Evolutionary conservation across 2,113 vertebrate genomes (phyloP).

Genomic region (Mastomys natalensis): DNA sequence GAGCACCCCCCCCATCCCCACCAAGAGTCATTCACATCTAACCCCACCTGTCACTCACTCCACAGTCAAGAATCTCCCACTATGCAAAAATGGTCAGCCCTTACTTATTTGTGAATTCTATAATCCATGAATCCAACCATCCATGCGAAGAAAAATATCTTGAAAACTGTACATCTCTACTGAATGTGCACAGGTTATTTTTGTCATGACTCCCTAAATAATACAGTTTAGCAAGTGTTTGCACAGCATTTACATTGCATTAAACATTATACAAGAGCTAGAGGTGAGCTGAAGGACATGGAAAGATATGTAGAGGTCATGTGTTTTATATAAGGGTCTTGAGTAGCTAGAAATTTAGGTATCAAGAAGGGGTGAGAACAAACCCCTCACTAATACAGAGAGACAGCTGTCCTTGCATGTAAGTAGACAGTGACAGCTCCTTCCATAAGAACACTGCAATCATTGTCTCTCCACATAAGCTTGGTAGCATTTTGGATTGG

Average conservation of each 20-base stretch:
- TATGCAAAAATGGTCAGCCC: background rate
- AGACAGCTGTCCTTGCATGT: background rate
- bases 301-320: background rate
- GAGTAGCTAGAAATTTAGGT: background rate
- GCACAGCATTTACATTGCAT: background rate
- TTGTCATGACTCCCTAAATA: background rate
- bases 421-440: background rate
- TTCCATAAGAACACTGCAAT: conserved; percentile 52
- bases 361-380: background rate
- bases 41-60: background rate
- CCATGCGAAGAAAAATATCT: background rate
- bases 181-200: background rate
- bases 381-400: too few species aligned
- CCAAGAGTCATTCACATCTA: background rate
- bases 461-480: background rate
- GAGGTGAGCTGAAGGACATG: background rate
- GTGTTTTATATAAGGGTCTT: background rate
- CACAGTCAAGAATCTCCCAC: background rate
- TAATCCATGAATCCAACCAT: background rate
- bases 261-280: background rate
- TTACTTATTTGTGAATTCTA: background rate
- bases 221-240: background rate
- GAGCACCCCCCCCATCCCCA: background rate
- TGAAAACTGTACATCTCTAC: background rate
- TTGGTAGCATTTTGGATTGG: conserved; percentile 43